phyloP scores from a whole-genome alignment of 2,888 invertebrate species.

The Taphrorychus bicolor region DNA sequence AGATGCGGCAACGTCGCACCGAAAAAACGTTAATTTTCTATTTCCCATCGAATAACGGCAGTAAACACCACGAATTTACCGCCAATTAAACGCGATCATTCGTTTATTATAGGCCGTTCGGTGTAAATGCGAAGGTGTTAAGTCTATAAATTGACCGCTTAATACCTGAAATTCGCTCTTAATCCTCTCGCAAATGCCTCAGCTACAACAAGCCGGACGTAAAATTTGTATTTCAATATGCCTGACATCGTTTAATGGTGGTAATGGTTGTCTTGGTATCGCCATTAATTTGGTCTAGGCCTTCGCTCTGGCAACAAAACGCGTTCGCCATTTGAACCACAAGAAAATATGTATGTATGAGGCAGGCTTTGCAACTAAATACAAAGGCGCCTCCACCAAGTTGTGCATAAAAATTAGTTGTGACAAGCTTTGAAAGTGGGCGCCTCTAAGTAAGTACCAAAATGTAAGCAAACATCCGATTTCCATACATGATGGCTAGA shows the following conservation, averaged over 20 bases:
- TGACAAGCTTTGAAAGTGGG: too few relatives aligned
- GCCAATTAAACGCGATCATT: slow-evolving; percentile 10
- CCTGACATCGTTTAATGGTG: neutral
- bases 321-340: too few relatives aligned
- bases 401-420: too few relatives aligned
- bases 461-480: too few relatives aligned
- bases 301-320: neutral
- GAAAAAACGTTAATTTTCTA: neutral
- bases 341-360: too few relatives aligned
- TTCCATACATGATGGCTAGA: too few relatives aligned
- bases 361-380: too few relatives aligned
- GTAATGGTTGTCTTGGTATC: neutral
- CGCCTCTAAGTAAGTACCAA: too few relatives aligned
- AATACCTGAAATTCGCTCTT: neutral
- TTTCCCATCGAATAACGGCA: neutral
- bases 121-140: slow-evolving; percentile 16
- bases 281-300: neutral
- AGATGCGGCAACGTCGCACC: neutral
- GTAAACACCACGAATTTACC: slow-evolving; percentile 11
- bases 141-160: slow-evolving; percentile 13
- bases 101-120: slow-evolving; percentile 3
- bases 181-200: neutral
- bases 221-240: neutral
- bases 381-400: too few relatives aligned
- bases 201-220: neutral